A percentile compares a stretch with the other conserved stretches of the same genome.
phyloP scores from a whole-genome alignment of 2,888 invertebrate genomes.

The Drosophila borborema region DNA sequence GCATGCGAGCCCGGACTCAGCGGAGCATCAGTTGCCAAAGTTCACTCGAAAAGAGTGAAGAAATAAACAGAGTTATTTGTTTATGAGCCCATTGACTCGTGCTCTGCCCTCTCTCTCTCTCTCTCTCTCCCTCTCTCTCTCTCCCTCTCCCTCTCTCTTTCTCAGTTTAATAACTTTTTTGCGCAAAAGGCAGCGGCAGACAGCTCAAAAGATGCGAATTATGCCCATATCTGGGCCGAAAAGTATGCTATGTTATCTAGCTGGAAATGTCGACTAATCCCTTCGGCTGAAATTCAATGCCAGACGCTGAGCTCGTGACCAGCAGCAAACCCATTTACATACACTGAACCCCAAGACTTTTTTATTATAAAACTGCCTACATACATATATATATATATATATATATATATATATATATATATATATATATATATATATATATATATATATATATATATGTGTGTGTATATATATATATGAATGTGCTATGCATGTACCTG shows the following conservation, averaged over 20 bases:
- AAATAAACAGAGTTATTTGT: slow-evolving; percentile 17
- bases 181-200: background rate
- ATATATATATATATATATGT: background rate
- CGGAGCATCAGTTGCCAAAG: slow-evolving; percentile 8
- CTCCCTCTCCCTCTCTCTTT: background rate
- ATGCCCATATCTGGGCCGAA: background rate
- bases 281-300: background rate
- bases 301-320: slow-evolving; percentile 5
- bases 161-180: background rate
- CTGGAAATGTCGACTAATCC: background rate
- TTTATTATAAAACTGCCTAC: background rate
- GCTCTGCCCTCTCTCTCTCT: background rate
- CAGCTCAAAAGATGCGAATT: background rate
- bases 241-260: slow-evolving; percentile 5
- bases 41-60: background rate
- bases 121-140: background rate
- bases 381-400: background rate
- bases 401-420: background rate
- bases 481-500: background rate
- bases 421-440: background rate
- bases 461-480: background rate
- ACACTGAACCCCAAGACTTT: slow-evolving; percentile 3
- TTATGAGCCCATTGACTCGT: slow-evolving; percentile 20
- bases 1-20: background rate
- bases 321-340: slow-evolving; percentile 1